Conservation (phyloP, 2,113 vertebrate genomes). For the Glaucidium brasilianum region DNA sequence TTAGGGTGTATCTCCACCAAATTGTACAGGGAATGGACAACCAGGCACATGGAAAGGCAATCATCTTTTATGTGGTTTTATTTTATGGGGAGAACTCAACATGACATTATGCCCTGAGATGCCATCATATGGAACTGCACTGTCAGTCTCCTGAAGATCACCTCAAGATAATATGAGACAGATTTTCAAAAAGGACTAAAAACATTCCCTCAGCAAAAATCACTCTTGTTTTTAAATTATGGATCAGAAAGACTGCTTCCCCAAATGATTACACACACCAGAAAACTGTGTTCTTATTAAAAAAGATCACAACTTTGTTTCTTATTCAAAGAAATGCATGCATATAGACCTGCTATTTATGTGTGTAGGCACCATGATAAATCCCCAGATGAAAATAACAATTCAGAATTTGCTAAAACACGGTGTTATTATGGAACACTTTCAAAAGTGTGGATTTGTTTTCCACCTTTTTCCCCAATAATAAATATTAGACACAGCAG, state of each 20-base stretch:
- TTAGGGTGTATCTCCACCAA: background rate
- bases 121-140: background rate
- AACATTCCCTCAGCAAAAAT: background rate
- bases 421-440: background rate
- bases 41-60: background rate
- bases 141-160: background rate
- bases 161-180: background rate
- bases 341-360: background rate
- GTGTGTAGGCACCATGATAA: background rate
- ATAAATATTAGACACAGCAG: conserved; percentile 11
- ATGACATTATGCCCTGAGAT: background rate
- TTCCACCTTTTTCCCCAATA: background rate
- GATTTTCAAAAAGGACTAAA: background rate
- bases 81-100: background rate
- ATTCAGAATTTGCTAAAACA: background rate
- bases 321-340: background rate
- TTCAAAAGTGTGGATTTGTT: conserved; percentile 18
- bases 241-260: background rate
- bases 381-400: background rate
- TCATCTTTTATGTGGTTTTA: background rate
- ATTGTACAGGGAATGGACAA: background rate
- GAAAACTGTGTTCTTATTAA: background rate
- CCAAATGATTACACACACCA: background rate
- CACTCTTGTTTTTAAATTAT: background rate
- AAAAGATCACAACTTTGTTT: background rate